Base-by-base conservation (phyloP, 2,888 invertebrate genomes). In the Melieria picta region DNA sequence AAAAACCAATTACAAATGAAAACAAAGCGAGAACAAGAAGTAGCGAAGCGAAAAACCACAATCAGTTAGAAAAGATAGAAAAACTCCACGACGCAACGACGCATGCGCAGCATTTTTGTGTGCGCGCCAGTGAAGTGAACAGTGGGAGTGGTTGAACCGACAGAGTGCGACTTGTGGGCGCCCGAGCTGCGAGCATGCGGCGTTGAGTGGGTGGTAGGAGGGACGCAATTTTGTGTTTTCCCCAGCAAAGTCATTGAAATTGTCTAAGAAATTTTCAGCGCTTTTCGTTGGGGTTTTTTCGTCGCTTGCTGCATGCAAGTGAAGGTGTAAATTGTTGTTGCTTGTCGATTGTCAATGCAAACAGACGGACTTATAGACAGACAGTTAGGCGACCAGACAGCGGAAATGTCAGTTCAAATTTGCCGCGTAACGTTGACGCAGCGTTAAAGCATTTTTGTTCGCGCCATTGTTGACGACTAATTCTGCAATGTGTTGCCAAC, bases 371-470 rank as follows among this genome's bases (percentile, higher is more conserved):
- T 16, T 16, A 16, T 16, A 16, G 16, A 16, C 16, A 16, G 9
- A 7, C 45, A 67, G 45, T 30, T 30, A 30, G 30, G 30, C 30
- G 2, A 30, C 30, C 30, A 42, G 61, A 61, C 50, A 60, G 45
- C 60, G 67, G 60, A 67, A 67, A 60, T 60, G 50, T 43, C 60
- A 67, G 13, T 67, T 67, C 61, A 30, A 30, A 30, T 30, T 30
- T 30, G 30, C 30, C 30, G 30, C 1, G 30, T 30, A 30, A 2
- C 30, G 30, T 30, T 30, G 2, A 30, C 30, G 30, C 30, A 30
- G 30, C 30, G 30, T 30, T 30, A 1, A 30, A 30, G 30, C 30
- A 30, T 30, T 30, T 30, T 30, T 30, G 30, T 30, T 30, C 30
- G 30, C 30, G 3, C 30, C 30, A 30, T 3, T 30, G 30, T 30